Evolutionary conservation across 2,888 invertebrate species (phyloP).

Genomic region (Aleiodes alternator): DNA sequence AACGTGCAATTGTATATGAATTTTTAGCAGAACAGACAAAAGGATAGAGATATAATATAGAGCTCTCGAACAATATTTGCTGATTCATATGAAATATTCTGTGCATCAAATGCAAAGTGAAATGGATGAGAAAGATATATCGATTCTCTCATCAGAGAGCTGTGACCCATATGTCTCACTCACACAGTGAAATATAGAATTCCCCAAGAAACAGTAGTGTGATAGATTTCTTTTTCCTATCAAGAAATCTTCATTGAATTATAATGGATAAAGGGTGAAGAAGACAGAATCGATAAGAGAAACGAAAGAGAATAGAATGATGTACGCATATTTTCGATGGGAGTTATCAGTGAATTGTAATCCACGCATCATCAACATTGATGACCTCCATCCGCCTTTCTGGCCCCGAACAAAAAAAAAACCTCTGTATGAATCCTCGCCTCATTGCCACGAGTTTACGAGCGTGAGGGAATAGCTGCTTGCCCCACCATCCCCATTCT

Average conservation of each 20-base stretch:
- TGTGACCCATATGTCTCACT: not conserved
- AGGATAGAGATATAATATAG: not conserved
- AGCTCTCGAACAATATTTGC: not conserved
- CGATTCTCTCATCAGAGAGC: not conserved
- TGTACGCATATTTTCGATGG: conserved; percentile 60
- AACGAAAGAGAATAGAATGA: conserved; percentile 29
- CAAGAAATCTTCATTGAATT: conserved; percentile 16
- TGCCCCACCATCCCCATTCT: conserved; percentile 41
- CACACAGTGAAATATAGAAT: conserved; percentile 25
- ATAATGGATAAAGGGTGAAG: conserved; percentile 11
- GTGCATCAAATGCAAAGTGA: conserved; percentile 1
- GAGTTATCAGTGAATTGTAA: conserved; percentile 71
- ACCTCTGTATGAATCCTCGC: conserved; percentile 45
- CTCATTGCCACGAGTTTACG: conserved; percentile 67
- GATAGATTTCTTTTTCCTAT: conserved; percentile 15
- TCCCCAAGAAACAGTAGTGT: not conserved
- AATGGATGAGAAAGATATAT: not conserved
- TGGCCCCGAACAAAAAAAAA: conserved; percentile 49
- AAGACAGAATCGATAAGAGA: conserved; percentile 31
- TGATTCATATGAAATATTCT: not conserved
- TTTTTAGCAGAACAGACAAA: not conserved
- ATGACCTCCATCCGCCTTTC: conserved; percentile 72
- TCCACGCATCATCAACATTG: conserved; percentile 75
- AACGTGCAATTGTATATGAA: conserved; percentile 23
- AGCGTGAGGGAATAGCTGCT: conserved; percentile 61